Base-by-base conservation (phyloP, 2,113 vertebrate genomes). In the Ceuthmochares aereus region DNA sequence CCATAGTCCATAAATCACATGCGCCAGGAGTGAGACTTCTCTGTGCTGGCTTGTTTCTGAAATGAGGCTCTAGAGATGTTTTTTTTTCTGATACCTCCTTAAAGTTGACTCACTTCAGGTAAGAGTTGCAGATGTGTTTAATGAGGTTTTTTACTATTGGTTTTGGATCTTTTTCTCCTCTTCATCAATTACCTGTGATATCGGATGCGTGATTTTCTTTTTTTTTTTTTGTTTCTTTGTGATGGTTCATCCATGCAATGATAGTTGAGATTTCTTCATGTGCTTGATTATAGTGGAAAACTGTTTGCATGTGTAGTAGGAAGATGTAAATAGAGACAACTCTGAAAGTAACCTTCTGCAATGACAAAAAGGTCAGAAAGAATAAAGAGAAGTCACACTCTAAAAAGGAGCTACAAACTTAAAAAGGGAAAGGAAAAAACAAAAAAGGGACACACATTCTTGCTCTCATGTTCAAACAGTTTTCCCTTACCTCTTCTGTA, bases 1-100 rank as follows among this genome's bases (percentile, higher is more conserved):
- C 77, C 76, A 3, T 82, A 49, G 78, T 51, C 87, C 81, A 88
- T 97, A 93, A 96, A 87, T 97, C 89, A 92, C 23, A 34, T 7
- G 16, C 67, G 63, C 45, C 55, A 51, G 68, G 40, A 89, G 43
- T 52, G 77, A 90, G 56, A 52, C 36, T 90, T 70, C 64, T 72
- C 80, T 77, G 42, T 64, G 62, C 76, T 95, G 74, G 25, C 86
- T 88, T 83, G 42, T 93, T 96, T 82, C 66, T 47, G 16, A 78
- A 81, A 25, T 60, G 73, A 87, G 73, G 23, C 45, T 95, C 56
- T 91, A 27, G 91, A 92, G 63, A 63, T 93, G 66, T 47, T 21
- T 13, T 1, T 1, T 76, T 87, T 89, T 87, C 45, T 66, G 66
- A 23, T 83, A n/a, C 45, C n/a, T 90, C 20, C 18, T 14, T 87